Base-by-base conservation (phyloP, 1,140 invertebrate species). In the Caenorhabditis briggsae region DNA sequence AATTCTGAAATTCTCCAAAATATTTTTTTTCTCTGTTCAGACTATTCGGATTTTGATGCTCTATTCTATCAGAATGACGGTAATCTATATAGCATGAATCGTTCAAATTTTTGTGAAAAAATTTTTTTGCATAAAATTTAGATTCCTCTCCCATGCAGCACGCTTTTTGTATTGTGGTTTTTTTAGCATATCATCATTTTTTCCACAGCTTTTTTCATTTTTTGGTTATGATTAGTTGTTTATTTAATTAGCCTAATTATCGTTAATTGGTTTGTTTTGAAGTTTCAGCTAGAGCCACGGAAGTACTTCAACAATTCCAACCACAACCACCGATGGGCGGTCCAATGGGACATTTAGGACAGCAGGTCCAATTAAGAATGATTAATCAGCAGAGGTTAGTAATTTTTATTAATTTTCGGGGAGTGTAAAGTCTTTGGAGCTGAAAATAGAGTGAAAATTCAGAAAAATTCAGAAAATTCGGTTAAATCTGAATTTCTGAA, bases 1-100 rank as follows among this genome's bases (percentile, higher is more conserved):
- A 2, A 14, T 11, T 53, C 9, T 14, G 2, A 53, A 53, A 16
- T 16, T 14, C 50, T 53, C 50, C 1, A 50, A 53, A 53, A 53
- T 16, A 14, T 14, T 53, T 53, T 16, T 53, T 53, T 2, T 53
- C 16, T 16, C 11, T 53, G 11, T 90, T 82, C 83, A 82, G 82
- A 82, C 61, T 74, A 83, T 85, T 83, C 82, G 41, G 86, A 87
- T 23, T 87, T 87, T 78, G 86, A 87, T 61, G 86, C 86, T 61
- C 86, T 87, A 23, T 87, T 87, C 64, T 70, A 53, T 86, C 85
- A 86, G 70, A 86, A 86, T 50, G 85, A 86, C 56, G 82, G 85
- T 86, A 85, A 84, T 74, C 3, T 8, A 48, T 65, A 5, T 70
- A 65, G 33, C 50, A 43, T 55, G 82, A 23, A 25, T 59, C n/a